These are phyloP conservation scores for Alviniconcha marisindica DNA, from an alignment of 1,140 invertebrate species.

Conservation along the genomic window DNA sequence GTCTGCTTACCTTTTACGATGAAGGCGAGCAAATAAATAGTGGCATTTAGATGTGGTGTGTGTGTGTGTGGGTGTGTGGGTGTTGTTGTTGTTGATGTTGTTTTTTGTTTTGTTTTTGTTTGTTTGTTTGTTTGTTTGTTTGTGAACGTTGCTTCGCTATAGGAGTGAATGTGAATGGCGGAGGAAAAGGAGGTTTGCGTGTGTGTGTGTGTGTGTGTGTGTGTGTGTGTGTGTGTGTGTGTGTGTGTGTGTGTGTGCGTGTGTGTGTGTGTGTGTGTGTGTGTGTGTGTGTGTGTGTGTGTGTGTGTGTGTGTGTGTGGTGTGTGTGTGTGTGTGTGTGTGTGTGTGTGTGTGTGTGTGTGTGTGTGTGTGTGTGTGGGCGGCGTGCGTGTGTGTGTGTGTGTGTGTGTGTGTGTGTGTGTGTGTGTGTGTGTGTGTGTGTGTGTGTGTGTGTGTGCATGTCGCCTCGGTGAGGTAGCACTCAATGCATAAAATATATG, in stretches of 20 bases:
- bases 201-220: neutral
- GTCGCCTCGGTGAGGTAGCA: no score
- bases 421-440: no score
- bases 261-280: neutral
- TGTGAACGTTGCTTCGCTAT: no score
- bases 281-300: slow-evolving; percentile 7
- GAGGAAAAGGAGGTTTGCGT: neutral
- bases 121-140: neutral
- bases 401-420: no score
- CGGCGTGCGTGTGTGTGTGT: no score
- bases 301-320: no score
- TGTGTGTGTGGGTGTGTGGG: neutral
- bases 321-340: no score
- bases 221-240: neutral
- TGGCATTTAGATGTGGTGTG: neutral
- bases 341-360: no score
- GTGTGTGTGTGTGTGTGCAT: neutral
- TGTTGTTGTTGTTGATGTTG: neutral
- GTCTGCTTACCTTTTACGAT: neutral
- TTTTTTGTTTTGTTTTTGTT: neutral
- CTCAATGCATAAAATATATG: no score
- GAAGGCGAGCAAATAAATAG: neutral
- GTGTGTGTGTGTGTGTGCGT: neutral
- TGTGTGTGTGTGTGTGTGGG: neutral
- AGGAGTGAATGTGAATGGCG: neutral